Evolutionary conservation across 2,113 vertebrate species (phyloP), one percentile per base, ranked within the genome.

Genomic region (Tringa solitaria): DNA sequence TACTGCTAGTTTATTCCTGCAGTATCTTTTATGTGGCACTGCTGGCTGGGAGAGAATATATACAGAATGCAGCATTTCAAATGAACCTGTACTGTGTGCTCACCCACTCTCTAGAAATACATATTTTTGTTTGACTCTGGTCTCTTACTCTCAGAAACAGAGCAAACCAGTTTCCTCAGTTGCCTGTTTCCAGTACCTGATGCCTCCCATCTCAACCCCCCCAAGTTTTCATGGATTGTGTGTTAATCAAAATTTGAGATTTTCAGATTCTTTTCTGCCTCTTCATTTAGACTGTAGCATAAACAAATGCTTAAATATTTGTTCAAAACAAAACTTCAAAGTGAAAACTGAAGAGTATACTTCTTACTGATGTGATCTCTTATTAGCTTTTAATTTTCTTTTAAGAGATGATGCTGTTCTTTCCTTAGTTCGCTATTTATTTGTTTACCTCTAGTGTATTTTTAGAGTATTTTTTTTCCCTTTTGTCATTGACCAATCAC

Each of bases 141-240:
- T 61, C n/a, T 60, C 41, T 84, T 0, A 2, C 45, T 73, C 26
- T 61, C 46, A 28, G 65, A 89, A 73, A 12, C 8, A 12, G 15
- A 50, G n/a, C 30, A 13, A 84, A 43, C 35, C 12, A 6, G 24
- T 64, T 77, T 77, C 9, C 12, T 77, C 14, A 15, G 3, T 8
- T 50, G 9, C 19, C 23, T n/a, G 2, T 75, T 86, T 65, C 33
- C 30, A 22, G 17, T 67, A 22, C 39, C 28, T 5, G 5, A 41
- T 27, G 19, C 26, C 21, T 19, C 2, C 5, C 8, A 7, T 48
- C 48, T 48, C 48, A 48, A 0, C 20, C 21, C 9, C 14, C 3
- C 6, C 27, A 60, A 48, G 8, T 43, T 74, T 69, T 57, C 24
- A 32, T 51, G 61, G 17, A 20, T 64, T 57, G 23, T 37, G 43